Conservation (phyloP, 1,140 invertebrate species). For the Stegodyphus dumicola region DNA sequence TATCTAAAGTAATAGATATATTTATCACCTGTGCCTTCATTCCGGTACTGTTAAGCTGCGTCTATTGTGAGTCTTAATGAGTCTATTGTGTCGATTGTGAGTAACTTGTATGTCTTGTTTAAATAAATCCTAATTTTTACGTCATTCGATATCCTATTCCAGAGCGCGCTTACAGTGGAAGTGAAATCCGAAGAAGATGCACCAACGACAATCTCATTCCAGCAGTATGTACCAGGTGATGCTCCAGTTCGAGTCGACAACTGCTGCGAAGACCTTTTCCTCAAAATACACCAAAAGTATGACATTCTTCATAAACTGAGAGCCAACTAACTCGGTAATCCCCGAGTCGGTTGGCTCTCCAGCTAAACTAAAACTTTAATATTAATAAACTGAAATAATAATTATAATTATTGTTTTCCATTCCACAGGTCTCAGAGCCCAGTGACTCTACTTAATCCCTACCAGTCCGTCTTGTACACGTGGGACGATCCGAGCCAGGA, state of each 20-base stretch:
- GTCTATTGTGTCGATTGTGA: no score
- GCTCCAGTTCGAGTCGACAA: slow-evolving; percentile 84
- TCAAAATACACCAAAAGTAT: slow-evolving; percentile 81
- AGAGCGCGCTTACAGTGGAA: slow-evolving; percentile 80
- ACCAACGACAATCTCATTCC: slow-evolving; percentile 79
- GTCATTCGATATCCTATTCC: slow-evolving; percentile 11
- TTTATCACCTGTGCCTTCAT: no score
- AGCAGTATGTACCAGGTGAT: slow-evolving; percentile 77
- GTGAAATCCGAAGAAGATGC: slow-evolving; percentile 78
- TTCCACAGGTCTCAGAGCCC: slow-evolving; percentile 68
- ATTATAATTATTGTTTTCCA: neutral
- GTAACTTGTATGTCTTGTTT: no score
- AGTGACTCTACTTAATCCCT: slow-evolving; percentile 81
- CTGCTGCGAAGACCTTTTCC: slow-evolving; percentile 82
- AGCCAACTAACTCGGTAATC: no score
- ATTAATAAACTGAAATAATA: no score
- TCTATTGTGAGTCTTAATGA: no score
- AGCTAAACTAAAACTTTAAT: no score
- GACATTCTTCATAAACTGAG: no score
- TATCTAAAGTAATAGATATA: no score
- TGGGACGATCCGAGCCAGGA: slow-evolving; percentile 86
- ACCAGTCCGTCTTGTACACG: slow-evolving; percentile 82
- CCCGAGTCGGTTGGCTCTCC: no score
- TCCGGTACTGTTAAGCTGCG: no score
- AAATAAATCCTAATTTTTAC: no score